These are phyloP conservation scores for Cryptocephalus primarius DNA, from an alignment of 2,888 invertebrate species.

Conservation along the genomic window DNA sequence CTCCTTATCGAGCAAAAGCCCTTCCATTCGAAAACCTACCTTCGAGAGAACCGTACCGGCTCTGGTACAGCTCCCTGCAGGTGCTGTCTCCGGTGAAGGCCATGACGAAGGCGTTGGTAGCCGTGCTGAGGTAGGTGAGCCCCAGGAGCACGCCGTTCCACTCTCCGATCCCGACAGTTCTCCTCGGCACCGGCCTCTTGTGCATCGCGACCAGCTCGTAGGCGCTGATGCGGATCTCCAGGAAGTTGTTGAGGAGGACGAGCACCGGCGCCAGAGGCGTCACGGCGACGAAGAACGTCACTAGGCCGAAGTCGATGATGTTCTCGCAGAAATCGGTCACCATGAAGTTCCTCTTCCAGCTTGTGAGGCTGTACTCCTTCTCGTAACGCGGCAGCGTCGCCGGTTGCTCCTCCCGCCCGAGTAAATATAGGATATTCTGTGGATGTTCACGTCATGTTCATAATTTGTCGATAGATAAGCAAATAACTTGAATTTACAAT, in stretches of 20 bases:
- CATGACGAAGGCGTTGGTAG: constrained; percentile 26
- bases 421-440: too few species aligned
- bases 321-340: background rate
- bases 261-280: constrained; percentile 56
- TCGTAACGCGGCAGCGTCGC: too few species aligned
- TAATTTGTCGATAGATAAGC: too few species aligned
- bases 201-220: constrained; percentile 17
- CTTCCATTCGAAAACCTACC: too few species aligned
- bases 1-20: too few species aligned
- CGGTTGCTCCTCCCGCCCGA: too few species aligned
- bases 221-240: constrained; percentile 40
- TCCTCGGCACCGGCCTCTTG: constrained; percentile 22
- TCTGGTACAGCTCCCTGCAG: constrained; percentile 16
- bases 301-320: constrained; percentile 55
- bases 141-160: constrained; percentile 24
- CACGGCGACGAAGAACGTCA: constrained; percentile 52
- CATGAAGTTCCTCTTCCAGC: too few species aligned
- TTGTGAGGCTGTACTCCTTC: too few species aligned
- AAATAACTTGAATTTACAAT: too few species aligned
- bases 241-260: constrained; percentile 49
- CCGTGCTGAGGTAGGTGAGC: constrained; percentile 21
- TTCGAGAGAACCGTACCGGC: background rate
- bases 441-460: too few species aligned
- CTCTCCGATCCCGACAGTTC: constrained; percentile 18
- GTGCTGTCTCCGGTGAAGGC: constrained; percentile 26